Base-by-base conservation (phyloP, 1,140 invertebrate species). In the Cydia fagiglandana region DNA sequence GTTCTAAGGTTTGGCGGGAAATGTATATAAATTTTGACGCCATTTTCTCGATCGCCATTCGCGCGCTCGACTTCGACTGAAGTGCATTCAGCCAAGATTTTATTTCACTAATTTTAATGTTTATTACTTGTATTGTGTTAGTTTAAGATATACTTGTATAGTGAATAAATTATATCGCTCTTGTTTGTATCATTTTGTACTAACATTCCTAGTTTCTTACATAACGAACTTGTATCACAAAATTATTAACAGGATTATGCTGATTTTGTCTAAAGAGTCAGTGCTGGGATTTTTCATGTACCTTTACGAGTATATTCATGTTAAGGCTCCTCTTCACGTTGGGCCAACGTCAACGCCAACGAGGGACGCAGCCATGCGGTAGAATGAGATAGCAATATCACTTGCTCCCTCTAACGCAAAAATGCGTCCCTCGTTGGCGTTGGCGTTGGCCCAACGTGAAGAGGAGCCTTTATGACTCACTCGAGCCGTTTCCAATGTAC, bases 11-110 rank as follows among this genome's bases (percentile, higher is more conserved):
- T 70, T 70, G 66, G 66, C 66, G 66, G 66, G 66, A 70, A 70
- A 70, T 38, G 66, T 70, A 41, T 73, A 80, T 81, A 80, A 77
- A 81, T 78, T 78, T 76, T 77, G 75, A 30, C 73, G 70, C 28
- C 73, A 53, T 41, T 45, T 73, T 75, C 73, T 41, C 70, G 34
- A n/a, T 53, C 56, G 78, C 74, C 80, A 81, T 81, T 77, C 66
- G 34, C 66, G 5, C 66, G 66, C 17, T 70, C 3, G 66, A 70
- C 66, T 70, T 17, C 34, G 66, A 17, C 66, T 41, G 34, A 41
- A 70, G 38, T 70, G 66, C 66, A 70, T 70, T 70, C 66, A 70
- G 66, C 38, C 30, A 68, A 38, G 4, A 15, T 53, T 53, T 53
- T 12, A 12, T 41, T 2, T 20, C 15, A 56, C 47, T 50, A 24